Evolutionary conservation across 2,113 vertebrate genomes (phyloP).

Genomic region (Labeo catla): DNA sequence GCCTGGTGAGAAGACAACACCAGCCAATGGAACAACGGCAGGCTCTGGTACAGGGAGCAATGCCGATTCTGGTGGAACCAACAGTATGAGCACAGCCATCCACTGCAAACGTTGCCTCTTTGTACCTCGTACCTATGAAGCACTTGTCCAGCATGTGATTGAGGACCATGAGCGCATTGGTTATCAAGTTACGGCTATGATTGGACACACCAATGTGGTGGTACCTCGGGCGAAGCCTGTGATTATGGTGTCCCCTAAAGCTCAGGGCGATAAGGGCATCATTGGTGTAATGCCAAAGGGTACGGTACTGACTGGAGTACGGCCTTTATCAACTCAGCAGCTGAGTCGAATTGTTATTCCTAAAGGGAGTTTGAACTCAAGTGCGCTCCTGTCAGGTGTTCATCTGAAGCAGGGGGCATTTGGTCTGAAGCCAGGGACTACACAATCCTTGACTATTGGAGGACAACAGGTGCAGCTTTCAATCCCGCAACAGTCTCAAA

Average conservation of each 20-base stretch:
- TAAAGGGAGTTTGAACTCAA: conserved; percentile 87
- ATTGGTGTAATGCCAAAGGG: conserved; percentile 90
- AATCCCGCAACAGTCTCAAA: conserved; percentile 87
- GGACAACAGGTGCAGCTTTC: conserved; percentile 88
- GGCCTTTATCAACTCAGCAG: conserved; percentile 87
- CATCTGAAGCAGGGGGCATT: conserved; percentile 87
- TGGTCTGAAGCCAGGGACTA: conserved; percentile 82
- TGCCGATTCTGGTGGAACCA: conserved; percentile 77
- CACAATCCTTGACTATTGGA: conserved; percentile 76
- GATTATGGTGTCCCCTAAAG: conserved; percentile 90
- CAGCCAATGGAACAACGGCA: conserved; percentile 68
- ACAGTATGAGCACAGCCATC: conserved; percentile 69
- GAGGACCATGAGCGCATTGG: conserved; percentile 97
- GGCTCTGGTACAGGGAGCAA: conserved; percentile 77
- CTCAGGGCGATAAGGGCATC: conserved; percentile 85
- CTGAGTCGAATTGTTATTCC: conserved; percentile 87
- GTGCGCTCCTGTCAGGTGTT: conserved; percentile 85
- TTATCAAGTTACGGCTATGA: conserved; percentile 98
- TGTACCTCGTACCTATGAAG: conserved; percentile 95
- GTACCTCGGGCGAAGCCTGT: conserved; percentile 92
- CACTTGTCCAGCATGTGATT: conserved; percentile 96
- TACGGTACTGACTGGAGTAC: conserved; percentile 80
- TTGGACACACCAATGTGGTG: conserved; percentile 96
- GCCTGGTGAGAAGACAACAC: conserved; percentile 86
- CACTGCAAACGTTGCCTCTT: conserved; percentile 98